Evolutionary conservation across 2,797 vertebrate genomes (phyloP).

Genomic region (Allobates femoralis): DNA sequence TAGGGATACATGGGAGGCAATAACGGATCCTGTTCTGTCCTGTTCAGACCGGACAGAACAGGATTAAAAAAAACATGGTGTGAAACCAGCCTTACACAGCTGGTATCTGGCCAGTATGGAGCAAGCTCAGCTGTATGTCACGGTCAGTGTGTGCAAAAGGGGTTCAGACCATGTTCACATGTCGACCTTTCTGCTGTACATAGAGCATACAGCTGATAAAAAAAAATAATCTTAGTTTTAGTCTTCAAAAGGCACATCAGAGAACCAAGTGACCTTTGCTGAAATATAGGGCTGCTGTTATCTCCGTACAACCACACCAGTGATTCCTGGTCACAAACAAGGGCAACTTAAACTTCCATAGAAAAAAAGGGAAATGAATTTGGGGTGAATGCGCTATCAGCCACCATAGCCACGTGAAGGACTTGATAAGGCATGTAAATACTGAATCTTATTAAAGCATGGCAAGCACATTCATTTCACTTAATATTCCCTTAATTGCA

Average conservation of each 20-base stretch:
- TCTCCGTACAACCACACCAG: constrained; percentile 8
- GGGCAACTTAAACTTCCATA: neutral
- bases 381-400: constrained; percentile 24
- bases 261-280: neutral
- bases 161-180: neutral
- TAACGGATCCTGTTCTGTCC: too few relatives aligned
- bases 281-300: neutral
- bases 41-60: too few relatives aligned
- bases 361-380: neutral
- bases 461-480: constrained; percentile 49
- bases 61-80: too few relatives aligned
- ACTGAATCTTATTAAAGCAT: constrained; percentile 56
- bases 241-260: neutral
- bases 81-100: too few relatives aligned
- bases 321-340: constrained; percentile 20
- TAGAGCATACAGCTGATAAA: neutral
- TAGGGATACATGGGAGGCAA: too few relatives aligned
- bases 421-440: constrained; percentile 49
- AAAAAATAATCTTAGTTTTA: neutral
- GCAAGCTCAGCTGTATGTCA: too few relatives aligned
- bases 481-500: constrained; percentile 56
- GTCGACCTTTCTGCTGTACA: neutral
- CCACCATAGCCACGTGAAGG: constrained; percentile 8
- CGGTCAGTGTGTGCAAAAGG: too few relatives aligned
- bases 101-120: too few relatives aligned